Percentiles rank a stretch among this genome's conserved stretches.
Evolutionary conservation across 2,888 invertebrate species (phyloP).

Genomic region (Mythimna impura): DNA sequence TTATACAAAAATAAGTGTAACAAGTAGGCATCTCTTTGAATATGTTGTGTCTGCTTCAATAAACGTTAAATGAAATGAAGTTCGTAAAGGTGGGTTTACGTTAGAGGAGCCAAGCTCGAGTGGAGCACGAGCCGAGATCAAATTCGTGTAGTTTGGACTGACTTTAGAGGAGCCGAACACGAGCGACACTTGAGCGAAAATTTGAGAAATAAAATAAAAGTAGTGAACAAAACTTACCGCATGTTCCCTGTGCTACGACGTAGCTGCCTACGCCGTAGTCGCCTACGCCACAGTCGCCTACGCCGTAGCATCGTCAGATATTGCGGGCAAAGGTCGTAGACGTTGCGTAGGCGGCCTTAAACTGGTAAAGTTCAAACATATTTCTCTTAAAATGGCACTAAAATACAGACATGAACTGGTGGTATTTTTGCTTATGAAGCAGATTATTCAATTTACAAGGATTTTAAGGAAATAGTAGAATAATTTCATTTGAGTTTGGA

Average conservation of each 20-base stretch:
- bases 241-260: not conserved
- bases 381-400: conserved; percentile 17
- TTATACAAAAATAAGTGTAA: too few species aligned
- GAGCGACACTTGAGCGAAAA: too few species aligned
- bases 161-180: too few species aligned
- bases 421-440: conserved; percentile 1
- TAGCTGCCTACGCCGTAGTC: conserved; percentile 23
- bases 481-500: not conserved
- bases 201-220: not conserved
- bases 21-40: too few species aligned
- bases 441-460: not conserved
- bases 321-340: conserved; percentile 46
- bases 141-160: too few species aligned
- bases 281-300: conserved; percentile 17
- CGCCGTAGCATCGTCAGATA: conserved; percentile 28
- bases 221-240: not conserved
- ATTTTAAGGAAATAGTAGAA: not conserved
- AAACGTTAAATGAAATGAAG: too few species aligned
- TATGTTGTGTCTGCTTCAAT: too few species aligned
- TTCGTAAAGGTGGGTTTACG: too few species aligned
- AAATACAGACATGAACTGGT: conserved; percentile 16
- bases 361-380: conserved; percentile 15
- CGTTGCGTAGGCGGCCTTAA: conserved; percentile 54
- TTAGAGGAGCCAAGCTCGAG: too few species aligned
- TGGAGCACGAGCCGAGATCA: too few species aligned